Evolutionary conservation across 2,113 vertebrate species (phyloP).

Genomic region (Anthoscopus minutus): DNA sequence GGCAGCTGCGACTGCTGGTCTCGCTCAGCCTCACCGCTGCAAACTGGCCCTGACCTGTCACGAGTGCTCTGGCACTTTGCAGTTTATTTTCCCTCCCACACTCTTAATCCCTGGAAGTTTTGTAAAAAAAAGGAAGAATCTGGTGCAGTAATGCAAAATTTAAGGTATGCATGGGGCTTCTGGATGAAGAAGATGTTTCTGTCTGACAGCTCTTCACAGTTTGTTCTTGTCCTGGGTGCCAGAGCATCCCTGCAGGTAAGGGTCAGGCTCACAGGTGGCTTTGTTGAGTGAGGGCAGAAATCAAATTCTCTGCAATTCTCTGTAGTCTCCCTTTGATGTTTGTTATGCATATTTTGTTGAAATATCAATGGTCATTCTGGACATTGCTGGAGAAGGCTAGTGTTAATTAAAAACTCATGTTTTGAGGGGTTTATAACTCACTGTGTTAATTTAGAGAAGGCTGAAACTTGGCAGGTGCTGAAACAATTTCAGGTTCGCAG

Average conservation of each 20-base stretch:
- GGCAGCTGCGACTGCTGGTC: background rate
- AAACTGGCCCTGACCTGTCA: background rate
- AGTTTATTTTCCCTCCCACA: background rate
- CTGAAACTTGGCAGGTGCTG: background rate
- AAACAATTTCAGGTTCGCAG: background rate
- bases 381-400: background rate
- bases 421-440: constrained; percentile 14
- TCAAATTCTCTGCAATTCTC: background rate
- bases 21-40: background rate
- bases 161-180: accelerated
- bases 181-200: background rate
- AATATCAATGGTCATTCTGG: background rate
- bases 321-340: background rate
- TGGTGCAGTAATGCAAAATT: background rate
- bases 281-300: background rate
- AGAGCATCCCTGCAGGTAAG: background rate
- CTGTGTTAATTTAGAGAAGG: background rate
- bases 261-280: background rate
- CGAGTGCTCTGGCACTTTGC: background rate
- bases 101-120: background rate
- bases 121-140: background rate
- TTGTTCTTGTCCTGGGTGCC: background rate
- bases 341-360: accelerated
- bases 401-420: background rate
- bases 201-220: background rate